These are phyloP conservation scores for Heterochromis multidens DNA, from an alignment of 2,113 vertebrate species.

Conservation along the genomic window DNA sequence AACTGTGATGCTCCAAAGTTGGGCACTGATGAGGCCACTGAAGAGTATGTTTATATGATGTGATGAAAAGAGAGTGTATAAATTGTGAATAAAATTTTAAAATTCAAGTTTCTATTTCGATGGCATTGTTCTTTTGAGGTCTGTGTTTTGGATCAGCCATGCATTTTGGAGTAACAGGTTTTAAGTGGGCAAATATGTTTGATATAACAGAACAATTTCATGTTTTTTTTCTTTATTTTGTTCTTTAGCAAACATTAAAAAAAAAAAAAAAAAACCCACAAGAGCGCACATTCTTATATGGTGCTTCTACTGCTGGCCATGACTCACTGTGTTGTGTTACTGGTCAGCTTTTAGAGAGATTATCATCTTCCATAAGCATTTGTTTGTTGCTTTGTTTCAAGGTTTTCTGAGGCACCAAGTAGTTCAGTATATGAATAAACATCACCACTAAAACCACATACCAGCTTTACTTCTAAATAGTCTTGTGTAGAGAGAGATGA, in stretches of 20 bases:
- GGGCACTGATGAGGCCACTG: constrained; percentile 6
- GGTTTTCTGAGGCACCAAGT: constrained; percentile 29
- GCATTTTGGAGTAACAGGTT: background rate
- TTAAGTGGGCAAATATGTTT: background rate
- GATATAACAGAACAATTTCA: background rate
- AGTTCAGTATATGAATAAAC: constrained; percentile 1
- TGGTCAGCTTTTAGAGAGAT: constrained; percentile 53
- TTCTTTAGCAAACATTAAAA: background rate
- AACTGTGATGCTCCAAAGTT: constrained; percentile 21
- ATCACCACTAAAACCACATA: constrained; percentile 16
- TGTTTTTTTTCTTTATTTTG: background rate
- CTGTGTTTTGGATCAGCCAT: background rate
- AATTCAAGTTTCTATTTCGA: constrained; percentile 9
- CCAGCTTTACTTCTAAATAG: background rate
- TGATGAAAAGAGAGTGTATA: constrained; percentile 56
- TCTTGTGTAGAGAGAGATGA: background rate
- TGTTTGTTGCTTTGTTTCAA: background rate
- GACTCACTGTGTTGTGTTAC: background rate
- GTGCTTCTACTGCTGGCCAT: constrained; percentile 1
- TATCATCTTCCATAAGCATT: constrained; percentile 26
- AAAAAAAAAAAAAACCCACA: background rate
- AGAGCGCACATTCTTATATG: constrained; percentile 15
- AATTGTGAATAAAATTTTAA: constrained; percentile 71
- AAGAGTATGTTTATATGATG: constrained; percentile 22
- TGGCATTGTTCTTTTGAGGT: background rate